Base-by-base conservation (phyloP, 2,797 vertebrate species). In the Ctenosaura bakeri region DNA sequence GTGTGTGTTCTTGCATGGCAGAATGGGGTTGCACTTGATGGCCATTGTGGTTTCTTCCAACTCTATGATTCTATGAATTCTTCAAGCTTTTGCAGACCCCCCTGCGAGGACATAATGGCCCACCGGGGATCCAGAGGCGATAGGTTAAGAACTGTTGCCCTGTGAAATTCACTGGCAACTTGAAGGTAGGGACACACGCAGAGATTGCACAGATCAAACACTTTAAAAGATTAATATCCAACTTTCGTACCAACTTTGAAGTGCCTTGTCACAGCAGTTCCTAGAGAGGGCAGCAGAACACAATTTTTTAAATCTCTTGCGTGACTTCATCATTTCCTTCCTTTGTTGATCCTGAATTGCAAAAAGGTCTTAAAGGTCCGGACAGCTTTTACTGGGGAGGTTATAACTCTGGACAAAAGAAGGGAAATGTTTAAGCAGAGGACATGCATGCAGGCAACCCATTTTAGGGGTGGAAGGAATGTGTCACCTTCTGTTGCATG, bases 241-340 rank as follows among this genome's bases (percentile, higher is more conserved):
- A n/a, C n/a, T n/a, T 81, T 62, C 4, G 0, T 26, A 1, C 56
- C 4, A 13, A 18, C 4, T 62, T 35, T 5, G 1, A 62, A 82
- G 29, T 10, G 24, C 20, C 84, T 24, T 35, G 42, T 7, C 35
- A 50, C 50, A n/a, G 20, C 42, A 1, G 6, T 4, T 18, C 81
- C 90, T 14, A 54, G 7, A 76, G 90, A 84, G 90, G 85, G 79
- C 73, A 87, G 85, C 85, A 83, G 7, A 87, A n/a, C 18, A 24
- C 50, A 46, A 69, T 56, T 77, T 54, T 83, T 54, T 12, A 6
- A 20, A 6, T 9, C 1, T 4, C 29, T 3, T 6, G 42, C 4
- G 16, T 22, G 24, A 56, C 7, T 2, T 73, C 54, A 18, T 35
- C 54, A 18, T 7, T 24, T 35, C 13, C 74, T 26, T 35, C 24